phyloP scores from a whole-genome alignment of 2,797 vertebrate genomes.

The Sebastes diploproa region DNA sequence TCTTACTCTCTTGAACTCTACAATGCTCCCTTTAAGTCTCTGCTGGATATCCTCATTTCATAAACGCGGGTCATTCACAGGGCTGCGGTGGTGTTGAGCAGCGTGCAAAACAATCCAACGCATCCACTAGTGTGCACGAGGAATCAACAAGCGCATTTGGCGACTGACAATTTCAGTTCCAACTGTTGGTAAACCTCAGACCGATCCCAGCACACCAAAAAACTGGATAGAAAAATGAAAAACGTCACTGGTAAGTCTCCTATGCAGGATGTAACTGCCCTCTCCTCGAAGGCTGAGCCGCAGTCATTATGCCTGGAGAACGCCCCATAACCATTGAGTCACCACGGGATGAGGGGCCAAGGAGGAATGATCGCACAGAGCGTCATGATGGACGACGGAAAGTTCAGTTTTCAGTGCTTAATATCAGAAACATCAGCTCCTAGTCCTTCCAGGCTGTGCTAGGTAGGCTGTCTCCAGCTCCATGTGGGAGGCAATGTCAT shows the following conservation, averaged over 20 bases:
- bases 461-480: background rate
- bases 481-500: background rate
- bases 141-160: background rate
- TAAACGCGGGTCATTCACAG: background rate
- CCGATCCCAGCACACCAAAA: background rate
- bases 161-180: constrained; percentile 20
- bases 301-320: background rate
- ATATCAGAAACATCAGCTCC: constrained; percentile 1
- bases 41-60: constrained; percentile 11
- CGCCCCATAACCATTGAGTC: background rate
- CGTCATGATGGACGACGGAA: background rate
- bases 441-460: background rate
- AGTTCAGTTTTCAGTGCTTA: constrained; percentile 1
- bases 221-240: constrained; percentile 26
- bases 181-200: constrained; percentile 7
- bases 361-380: background rate
- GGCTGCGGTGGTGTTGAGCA: background rate
- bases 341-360: background rate
- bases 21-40: constrained; percentile 10
- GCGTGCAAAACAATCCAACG: constrained; percentile 17
- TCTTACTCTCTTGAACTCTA: constrained; percentile 13
- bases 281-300: constrained; percentile 6
- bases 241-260: background rate
- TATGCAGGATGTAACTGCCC: background rate
- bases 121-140: constrained; percentile 22